Evolutionary conservation across 1,140 invertebrate genomes (phyloP), one percentile per base, ranked within the genome.

Genomic region (Papilio machaon): DNA sequence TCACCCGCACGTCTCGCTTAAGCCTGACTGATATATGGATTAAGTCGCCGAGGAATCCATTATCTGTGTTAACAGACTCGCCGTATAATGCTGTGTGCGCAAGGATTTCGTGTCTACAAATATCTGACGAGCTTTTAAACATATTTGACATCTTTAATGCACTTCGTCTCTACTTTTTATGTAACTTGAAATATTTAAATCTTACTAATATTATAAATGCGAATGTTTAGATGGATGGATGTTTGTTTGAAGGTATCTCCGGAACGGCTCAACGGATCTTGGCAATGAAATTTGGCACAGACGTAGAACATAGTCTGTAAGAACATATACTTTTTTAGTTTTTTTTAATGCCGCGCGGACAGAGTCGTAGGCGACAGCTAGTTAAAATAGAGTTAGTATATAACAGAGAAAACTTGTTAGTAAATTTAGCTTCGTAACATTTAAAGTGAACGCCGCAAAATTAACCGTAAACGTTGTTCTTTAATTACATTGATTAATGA

Each of bases 11-110:
- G 58, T 64, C 77, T 77, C n/a, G 17, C 7, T 64, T 30, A 79
- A 79, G 35, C 77, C 77, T 79, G 58, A 79, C 17, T 79, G 77
- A 79, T 67, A 67, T 64, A 67, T 79, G n/a, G 77, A 79, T 79
- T 79, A 79, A 79, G 35, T 79, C 19, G 15, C 77, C 10, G 43
- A 43, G 38, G 38, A 64, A 79, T 79, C 38, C 58, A 64, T 79
- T 79, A 67, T 79, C 77, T 67, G 15, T 67, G 54, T 79, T 67
- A 67, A 79, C 77, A 67, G 38, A 79, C 30, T 79, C 46, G 19
- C 38, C 77, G 38, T 76, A 52, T 75, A 75, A 49, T 47, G 43
- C 17, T 74, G 38, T 49, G 2, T 38, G 17, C 8, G 35, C 43
- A 46, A 30, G 30, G 23, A 35, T 35, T 67, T 67, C 30, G 11